Evolutionary conservation across 2,888 invertebrate species (phyloP), one percentile per base, ranked within the genome.

Genomic region (Zootermopsis nevadensis): DNA sequence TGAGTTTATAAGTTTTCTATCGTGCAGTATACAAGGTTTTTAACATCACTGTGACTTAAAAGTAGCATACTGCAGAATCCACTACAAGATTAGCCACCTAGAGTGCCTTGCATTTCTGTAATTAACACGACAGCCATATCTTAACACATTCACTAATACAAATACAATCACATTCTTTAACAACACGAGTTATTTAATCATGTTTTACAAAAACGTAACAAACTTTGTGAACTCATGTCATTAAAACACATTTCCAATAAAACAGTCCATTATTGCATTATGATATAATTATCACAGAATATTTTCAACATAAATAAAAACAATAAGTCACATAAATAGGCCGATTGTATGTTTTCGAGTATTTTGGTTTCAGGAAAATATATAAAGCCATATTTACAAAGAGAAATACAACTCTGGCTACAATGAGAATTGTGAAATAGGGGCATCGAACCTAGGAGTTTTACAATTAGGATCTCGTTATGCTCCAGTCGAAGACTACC

Each of bases 201-300:
- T 66, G n/a, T 66, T n/a, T 33, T 33, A 69, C 27, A 69, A 69
- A 66, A 82, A 82, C 76, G 53, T 82, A 82, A 82, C 82, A 74
- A 82, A 82, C 72, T 60, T 15, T 74, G 67, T 67, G 38, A 77
- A 82, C 77, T 79, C 42, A 76, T 76, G 76, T 69, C 79, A 79
- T 79, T 72, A 67, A 35, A 38, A 79, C 55, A 80, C 76, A 76
- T 76, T n/a, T 76, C 48, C 79, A 79, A 79, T 82, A 69, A 81
- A 84, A 82, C 77, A 77, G 77, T 82, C 76, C 80, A 84, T 84
- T 84, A 84, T 84, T 84, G 84, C 84, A 84, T 84, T 42, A 38
- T 84, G 72, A 82, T 83, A 67, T 79, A 80, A 82, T 84, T 84
- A 84, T 84, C 84, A 84, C 84, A 84, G 84, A 84, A 84, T 80